Base-by-base conservation (phyloP, 2,113 vertebrate genomes). In the Cynoglossus semilaevis region DNA sequence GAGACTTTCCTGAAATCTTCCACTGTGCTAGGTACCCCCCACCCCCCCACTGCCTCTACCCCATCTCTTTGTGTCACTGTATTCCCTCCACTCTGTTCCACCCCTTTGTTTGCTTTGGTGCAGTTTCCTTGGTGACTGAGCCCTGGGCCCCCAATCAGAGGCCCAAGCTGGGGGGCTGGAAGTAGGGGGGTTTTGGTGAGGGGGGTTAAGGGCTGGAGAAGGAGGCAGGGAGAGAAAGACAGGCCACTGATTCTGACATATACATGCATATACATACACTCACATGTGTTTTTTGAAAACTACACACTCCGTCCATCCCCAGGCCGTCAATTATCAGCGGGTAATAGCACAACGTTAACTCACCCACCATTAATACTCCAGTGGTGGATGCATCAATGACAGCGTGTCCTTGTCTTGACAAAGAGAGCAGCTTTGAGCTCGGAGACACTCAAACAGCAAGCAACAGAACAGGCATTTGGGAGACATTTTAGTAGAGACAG, bases 91-190 rank as follows among this genome's bases (percentile, higher is more conserved):
- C 84, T 85, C 80, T 46, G 70, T 88, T 89, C 88, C 82, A 79
- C 82, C 84, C 79, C 83, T 89, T 89, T 91, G 90, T 91, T 91
- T 89, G 88, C 88, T 89, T 89, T 90, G 85, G 85, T 83, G 82
- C 85, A 72, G 90, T 91, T 91, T 85, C 88, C 80, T 76, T 90
- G 88, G 84, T 53, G 63, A 91, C 88, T 77, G 80, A 83, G 80
- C 82, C 59, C 78, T 63, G 75, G 80, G 85, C 83, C 87, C 84
- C 87, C 81, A 79, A 80, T 88, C 85, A 83, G 81, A 78, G 84
- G 85, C 87, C 84, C 86, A 82, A 61, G 78, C 69, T 72, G 76
- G 79, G 88, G 82, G 79, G 67, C 68, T 51, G 42, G 48, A 29
- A 29, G 22, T 68, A 60, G 43, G 7, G 9, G 13, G 11, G 48